Base-by-base conservation (phyloP, 2,888 invertebrate genomes). In the Machimus rusticus region DNA sequence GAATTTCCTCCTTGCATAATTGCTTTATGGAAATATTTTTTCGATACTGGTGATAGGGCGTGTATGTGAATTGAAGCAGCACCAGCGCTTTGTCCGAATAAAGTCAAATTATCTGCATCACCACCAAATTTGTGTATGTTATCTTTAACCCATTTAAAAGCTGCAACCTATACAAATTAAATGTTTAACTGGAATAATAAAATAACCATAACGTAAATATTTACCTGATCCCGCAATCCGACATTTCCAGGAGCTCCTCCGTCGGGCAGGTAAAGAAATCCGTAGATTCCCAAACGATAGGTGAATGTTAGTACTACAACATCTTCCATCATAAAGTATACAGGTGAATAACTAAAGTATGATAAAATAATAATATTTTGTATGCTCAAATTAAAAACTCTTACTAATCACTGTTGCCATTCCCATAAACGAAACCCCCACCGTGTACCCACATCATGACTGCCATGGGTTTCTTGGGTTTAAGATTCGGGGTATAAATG, bases 121-220 rank as follows among this genome's bases (percentile, higher is more conserved):
- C 93, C 90, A 92, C 92, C 92, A 91, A 93, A 91, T 91, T 93
- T 90, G 89, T 90, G 86, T 91, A 94, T 90, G 92, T 94, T 89
- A 0, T 93, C 93, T 1, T 93, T 89, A 91, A 93, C 81, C 89
- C 93, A 92, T 88, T 93, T 92, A 89, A 94, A 91, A 9, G 94
- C 94, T 31, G 94, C 87, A 55, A 90, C 92, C 89, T 90, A 90
- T 37, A 37, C 57, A 39, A 43, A 14, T 19, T 2, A 1, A 16
- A 5, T 19, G n/a, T n/a, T 77, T 76, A 12, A 37, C 39, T 66
- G 0, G 8, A 19, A 9, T 78, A 43, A 23, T 46, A 19, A 23
- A 43, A 23, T 14, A 16, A 39, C 9, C 12, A 39, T 46, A 39
- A 12, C 1, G 0, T 46, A 46, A 55, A 9, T 16, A 14, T 37